phyloP scores from a whole-genome alignment of 2,888 invertebrate species.

The Agelastica alni region DNA sequence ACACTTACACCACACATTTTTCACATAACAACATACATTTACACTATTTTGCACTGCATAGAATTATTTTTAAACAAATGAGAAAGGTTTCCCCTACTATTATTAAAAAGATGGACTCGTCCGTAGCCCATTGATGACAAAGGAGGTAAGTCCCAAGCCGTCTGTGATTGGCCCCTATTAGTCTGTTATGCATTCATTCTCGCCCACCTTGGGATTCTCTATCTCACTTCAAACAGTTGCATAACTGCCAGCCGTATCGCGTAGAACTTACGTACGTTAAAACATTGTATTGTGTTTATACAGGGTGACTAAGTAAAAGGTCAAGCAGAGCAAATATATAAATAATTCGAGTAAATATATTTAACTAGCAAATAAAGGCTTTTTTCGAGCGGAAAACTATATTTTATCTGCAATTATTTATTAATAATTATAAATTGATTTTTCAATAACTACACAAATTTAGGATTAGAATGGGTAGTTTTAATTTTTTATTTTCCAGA shows the following conservation, averaged over 20 bases:
- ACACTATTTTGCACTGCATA: no score
- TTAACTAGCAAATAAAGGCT: no score
- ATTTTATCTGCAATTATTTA: no score
- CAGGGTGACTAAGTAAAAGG: constrained; percentile 23
- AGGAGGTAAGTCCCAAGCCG: constrained; percentile 59
- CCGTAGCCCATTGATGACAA: constrained; percentile 74
- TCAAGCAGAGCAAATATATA: neutral
- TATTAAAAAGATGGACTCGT: constrained; percentile 61
- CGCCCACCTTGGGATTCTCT: constrained; percentile 43
- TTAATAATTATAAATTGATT: no score
- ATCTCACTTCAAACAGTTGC: constrained; percentile 48
- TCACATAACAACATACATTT: no score
- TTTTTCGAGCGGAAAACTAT: no score
- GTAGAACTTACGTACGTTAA: constrained; percentile 27
- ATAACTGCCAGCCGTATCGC: constrained; percentile 41
- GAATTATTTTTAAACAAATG: neutral
- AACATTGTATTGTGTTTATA: constrained; percentile 26
- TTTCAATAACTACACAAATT: no score
- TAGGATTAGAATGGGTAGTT: no score
- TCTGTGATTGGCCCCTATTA: constrained; percentile 63
- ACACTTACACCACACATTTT: no score
- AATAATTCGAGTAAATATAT: neutral
- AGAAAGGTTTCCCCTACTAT: constrained; percentile 42
- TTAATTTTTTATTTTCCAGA: no score
- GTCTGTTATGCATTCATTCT: constrained; percentile 53